phyloP scores from a whole-genome alignment of 1,140 invertebrate species.

The Pygmarrhopalites habei region DNA sequence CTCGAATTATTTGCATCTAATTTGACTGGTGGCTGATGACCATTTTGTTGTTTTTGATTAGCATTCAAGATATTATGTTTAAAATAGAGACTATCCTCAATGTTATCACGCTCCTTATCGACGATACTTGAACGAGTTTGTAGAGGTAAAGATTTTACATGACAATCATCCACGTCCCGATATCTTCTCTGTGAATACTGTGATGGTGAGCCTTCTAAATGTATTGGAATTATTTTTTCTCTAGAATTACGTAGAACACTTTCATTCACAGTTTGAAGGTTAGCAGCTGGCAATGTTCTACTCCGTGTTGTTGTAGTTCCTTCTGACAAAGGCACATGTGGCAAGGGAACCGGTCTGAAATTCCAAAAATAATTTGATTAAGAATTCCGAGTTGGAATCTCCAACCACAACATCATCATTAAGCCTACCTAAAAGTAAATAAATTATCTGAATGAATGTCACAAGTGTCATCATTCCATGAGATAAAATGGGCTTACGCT shows the following conservation, averaged over 20 bases:
- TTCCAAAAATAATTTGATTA: too few relatives aligned
- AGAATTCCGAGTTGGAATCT: too few relatives aligned
- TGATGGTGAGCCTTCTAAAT: conserved; percentile 15
- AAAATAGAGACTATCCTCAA: neutral
- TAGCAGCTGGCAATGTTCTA: too few relatives aligned
- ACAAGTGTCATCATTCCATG: too few relatives aligned
- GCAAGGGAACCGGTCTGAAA: conserved; percentile 5
- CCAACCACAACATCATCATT: too few relatives aligned
- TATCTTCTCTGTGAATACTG: neutral
- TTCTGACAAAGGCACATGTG: neutral
- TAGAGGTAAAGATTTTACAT: neutral
- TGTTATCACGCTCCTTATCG: neutral
- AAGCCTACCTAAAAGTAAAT: too few relatives aligned
- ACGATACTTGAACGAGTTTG: neutral
- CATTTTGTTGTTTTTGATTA: neutral
- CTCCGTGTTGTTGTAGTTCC: neutral
- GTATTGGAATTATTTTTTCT: conserved; percentile 29
- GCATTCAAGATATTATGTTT: neutral
- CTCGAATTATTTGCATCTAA: too few relatives aligned
- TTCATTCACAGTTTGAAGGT: too few relatives aligned
- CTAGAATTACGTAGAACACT: too few relatives aligned
- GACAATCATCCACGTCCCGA: neutral
- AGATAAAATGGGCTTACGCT: too few relatives aligned
- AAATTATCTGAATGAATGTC: too few relatives aligned
- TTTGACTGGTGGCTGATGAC: too few relatives aligned